A percentile compares a stretch with the other conserved stretches of the same genome.
Conservation (phyloP, 2,797 vertebrate genomes). For the Coilia nasus region DNA sequence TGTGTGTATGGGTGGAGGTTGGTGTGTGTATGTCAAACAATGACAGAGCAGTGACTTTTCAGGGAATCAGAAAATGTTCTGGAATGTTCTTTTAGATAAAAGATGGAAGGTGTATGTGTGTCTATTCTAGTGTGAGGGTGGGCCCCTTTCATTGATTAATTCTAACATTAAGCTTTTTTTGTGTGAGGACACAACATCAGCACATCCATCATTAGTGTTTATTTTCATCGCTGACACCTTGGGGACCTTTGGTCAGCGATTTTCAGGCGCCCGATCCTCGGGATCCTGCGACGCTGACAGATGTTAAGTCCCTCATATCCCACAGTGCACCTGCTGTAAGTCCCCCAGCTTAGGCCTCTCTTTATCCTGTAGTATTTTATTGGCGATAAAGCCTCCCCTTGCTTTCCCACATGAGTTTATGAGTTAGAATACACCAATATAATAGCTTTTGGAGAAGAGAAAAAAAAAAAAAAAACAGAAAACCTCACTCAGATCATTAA, state of each 20-base stretch:
- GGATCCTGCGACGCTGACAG: slow-evolving; percentile 33
- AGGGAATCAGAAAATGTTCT: not conserved
- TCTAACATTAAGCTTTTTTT: slow-evolving; percentile 31
- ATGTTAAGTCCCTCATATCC: slow-evolving; percentile 23
- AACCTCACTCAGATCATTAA: slow-evolving; percentile 42
- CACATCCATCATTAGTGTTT: slow-evolving; percentile 49
- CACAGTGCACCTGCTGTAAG: slow-evolving; percentile 28
- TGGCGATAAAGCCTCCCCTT: slow-evolving; percentile 25
- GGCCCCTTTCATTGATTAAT: slow-evolving; percentile 54
- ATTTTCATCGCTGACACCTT: slow-evolving; percentile 37
- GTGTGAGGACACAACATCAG: slow-evolving; percentile 30
- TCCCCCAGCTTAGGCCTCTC: slow-evolving; percentile 20
- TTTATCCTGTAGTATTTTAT: slow-evolving; percentile 35
- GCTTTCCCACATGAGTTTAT: slow-evolving; percentile 46
- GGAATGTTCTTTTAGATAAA: not conserved
- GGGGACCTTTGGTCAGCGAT: slow-evolving; percentile 42
- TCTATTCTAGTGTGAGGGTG: slow-evolving; percentile 67
- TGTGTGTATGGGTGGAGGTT: not conserved
- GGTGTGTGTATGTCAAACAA: too few species aligned
- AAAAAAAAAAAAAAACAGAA: not conserved
- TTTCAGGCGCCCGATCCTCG: slow-evolving; percentile 27
- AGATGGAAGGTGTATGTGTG: not conserved
- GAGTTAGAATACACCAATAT: slow-evolving; percentile 31
- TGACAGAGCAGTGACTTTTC: not conserved
- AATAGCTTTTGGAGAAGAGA: not conserved